These are phyloP conservation scores for Phyllotis vaccarum DNA, from an alignment of 2,797 vertebrate genomes.

Conservation along the genomic window DNA sequence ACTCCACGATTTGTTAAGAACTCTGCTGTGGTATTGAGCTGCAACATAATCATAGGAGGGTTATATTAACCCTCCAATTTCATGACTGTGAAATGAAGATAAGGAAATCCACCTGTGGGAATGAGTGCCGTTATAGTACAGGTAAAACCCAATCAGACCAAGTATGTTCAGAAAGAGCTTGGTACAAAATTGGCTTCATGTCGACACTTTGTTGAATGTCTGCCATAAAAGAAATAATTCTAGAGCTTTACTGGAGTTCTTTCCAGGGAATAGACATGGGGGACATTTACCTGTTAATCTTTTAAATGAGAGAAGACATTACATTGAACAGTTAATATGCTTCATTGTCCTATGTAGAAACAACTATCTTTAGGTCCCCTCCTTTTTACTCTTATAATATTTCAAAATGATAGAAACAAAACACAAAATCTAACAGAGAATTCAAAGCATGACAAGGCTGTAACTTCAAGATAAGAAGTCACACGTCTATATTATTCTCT, in stretches of 20 bases:
- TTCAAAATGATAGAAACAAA: constrained; percentile 39
- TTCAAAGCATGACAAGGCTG: constrained; percentile 6
- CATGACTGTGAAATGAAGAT: constrained; percentile 55
- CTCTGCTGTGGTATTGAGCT: constrained; percentile 85
- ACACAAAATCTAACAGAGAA: constrained; percentile 14
- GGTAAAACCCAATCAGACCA: constrained; percentile 61
- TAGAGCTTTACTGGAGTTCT: constrained; percentile 44
- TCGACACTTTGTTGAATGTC: constrained; percentile 67
- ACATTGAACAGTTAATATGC: constrained; percentile 32
- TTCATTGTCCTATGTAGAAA: constrained; percentile 11
- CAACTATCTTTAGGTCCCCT: constrained; percentile 48
- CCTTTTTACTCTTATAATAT: background rate
- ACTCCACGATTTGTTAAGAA: constrained; percentile 90
- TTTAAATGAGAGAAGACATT: constrained; percentile 43
- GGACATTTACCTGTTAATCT: constrained; percentile 30
- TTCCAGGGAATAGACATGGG: constrained; percentile 7
- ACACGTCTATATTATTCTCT: background rate
- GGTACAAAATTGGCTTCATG: constrained; percentile 51
- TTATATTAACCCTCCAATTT: constrained; percentile 57
- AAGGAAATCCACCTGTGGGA: constrained; percentile 73
- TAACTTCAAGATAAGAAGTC: background rate
- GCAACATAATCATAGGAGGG: constrained; percentile 67
- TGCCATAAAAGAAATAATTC: constrained; percentile 65
- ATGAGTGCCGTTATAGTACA: constrained; percentile 55
- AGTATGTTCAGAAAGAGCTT: constrained; percentile 66